phyloP scores from a whole-genome alignment of 1,140 invertebrate genomes.

The Achatina immaculata region DNA sequence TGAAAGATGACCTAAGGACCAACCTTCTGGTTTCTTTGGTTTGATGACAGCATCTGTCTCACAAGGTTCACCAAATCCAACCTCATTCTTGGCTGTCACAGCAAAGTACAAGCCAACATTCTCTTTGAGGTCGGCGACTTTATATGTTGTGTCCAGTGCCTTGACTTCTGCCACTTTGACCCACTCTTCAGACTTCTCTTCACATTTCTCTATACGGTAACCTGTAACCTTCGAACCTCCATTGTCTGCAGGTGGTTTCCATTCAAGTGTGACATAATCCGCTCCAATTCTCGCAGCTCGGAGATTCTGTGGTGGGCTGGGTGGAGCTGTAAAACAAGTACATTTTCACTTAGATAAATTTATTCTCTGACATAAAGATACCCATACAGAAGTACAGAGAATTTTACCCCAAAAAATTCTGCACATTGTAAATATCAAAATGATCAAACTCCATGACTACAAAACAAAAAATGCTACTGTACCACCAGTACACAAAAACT shows the following conservation, averaged over 20 bases:
- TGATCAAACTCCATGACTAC: too few relatives aligned
- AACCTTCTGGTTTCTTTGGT: constrained; percentile 61
- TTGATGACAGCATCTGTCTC: constrained; percentile 76
- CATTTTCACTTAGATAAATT: too few relatives aligned
- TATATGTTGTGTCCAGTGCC: constrained; percentile 69
- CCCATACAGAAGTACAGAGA: too few relatives aligned
- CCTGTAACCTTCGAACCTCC: constrained; percentile 90
- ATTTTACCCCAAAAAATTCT: too few relatives aligned
- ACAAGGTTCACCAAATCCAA: constrained; percentile 90
- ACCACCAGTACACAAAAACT: too few relatives aligned
- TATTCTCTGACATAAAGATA: too few relatives aligned
- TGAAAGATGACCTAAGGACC: too few relatives aligned
- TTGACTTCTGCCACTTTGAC: constrained; percentile 55
- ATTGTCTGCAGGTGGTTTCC: constrained; percentile 90
- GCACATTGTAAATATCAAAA: too few relatives aligned
- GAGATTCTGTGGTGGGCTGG: constrained; percentile 91
- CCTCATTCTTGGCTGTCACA: constrained; percentile 95
- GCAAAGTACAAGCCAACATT: constrained; percentile 97
- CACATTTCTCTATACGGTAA: constrained; percentile 61
- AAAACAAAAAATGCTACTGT: too few relatives aligned
- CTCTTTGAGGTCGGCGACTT: constrained; percentile 84
- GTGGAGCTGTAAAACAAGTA: constrained; percentile 80
- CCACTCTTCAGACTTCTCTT: constrained; percentile 60
- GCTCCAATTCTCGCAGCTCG: constrained; percentile 92
- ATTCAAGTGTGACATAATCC: constrained; percentile 93